A percentile compares a stretch with the other conserved stretches of the same genome.
These are phyloP conservation scores for Trematomus loennbergii DNA, from an alignment of 2,113 vertebrate genomes.

Conservation along the genomic window DNA sequence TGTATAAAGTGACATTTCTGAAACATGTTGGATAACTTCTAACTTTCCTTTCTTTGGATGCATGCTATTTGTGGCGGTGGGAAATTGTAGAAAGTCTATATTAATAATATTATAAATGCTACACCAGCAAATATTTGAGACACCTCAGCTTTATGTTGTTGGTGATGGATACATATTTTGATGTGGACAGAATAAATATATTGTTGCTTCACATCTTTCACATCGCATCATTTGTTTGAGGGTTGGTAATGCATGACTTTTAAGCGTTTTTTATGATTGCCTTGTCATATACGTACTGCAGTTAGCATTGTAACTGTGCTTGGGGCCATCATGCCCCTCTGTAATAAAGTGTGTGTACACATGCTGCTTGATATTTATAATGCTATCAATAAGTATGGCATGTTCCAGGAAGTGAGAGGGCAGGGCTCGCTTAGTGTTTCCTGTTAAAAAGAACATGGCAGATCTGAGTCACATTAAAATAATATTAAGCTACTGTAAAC, in stretches of 20 bases:
- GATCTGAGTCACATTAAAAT: conserved; percentile 9
- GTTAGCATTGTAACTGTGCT: background rate
- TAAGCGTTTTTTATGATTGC: background rate
- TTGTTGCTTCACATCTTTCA: background rate
- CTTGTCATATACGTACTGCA: background rate
- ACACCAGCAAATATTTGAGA: background rate
- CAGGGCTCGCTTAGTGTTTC: conserved; percentile 69
- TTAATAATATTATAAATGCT: background rate
- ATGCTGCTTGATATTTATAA: conserved; percentile 10
- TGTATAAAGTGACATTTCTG: background rate
- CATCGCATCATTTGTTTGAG: background rate
- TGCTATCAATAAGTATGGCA: conserved; percentile 45
- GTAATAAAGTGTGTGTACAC: background rate
- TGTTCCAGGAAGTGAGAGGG: conserved; percentile 79
- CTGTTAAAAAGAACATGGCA: conserved; percentile 57
- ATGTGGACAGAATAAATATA: background rate
- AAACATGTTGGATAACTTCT: background rate
- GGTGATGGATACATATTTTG: no score
- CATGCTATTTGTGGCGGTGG: background rate
- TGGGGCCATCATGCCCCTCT: background rate
- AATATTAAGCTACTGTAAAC: background rate
- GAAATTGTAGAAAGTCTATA: background rate
- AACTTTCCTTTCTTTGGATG: background rate
- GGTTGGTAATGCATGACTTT: background rate
- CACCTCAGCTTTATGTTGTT: background rate